A percentile compares a stretch with the other conserved stretches of the same genome.
Conservation (phyloP, 2,888 invertebrate species). For the Protula sp. region DNA sequence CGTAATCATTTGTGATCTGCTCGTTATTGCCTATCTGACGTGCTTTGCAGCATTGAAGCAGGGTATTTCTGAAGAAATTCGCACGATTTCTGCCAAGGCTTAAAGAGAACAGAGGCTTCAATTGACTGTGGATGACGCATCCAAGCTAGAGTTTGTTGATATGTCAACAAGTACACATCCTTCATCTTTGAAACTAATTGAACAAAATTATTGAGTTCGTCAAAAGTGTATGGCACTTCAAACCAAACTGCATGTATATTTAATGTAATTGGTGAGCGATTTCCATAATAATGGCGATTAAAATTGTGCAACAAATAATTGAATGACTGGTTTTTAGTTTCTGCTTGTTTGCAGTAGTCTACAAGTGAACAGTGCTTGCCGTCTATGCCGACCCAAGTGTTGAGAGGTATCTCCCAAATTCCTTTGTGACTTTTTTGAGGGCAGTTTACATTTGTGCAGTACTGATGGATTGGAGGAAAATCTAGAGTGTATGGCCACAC, state of each 20-base stretch:
- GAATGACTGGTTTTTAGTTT: too few species aligned
- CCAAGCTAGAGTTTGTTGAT: too few species aligned
- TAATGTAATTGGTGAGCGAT: constrained; percentile 71
- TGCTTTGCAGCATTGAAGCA: too few species aligned
- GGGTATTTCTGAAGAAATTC: too few species aligned
- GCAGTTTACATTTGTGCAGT: constrained; percentile 15
- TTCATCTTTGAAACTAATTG: constrained; percentile 2
- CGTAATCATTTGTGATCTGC: too few species aligned
- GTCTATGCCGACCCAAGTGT: constrained; percentile 33
- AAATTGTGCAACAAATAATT: too few species aligned
- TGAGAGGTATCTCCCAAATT: constrained; percentile 66
- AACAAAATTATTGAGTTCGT: constrained; percentile 3
- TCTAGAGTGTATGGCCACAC: constrained; percentile 94
- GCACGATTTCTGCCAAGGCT: too few species aligned
- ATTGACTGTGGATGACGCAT: too few species aligned
- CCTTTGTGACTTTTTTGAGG: constrained; percentile 53
- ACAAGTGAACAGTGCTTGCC: constrained; percentile 33
- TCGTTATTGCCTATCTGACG: too few species aligned
- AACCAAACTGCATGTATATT: constrained; percentile 82
- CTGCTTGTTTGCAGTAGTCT: constrained; percentile 35
- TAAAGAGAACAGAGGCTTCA: too few species aligned
- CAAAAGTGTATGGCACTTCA: not conserved
- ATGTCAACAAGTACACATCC: constrained; percentile 11
- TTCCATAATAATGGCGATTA: constrained; percentile 60
- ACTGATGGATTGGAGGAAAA: constrained; percentile 50